Evolutionary conservation across 2,888 invertebrate species (phyloP), one percentile per base, ranked within the genome.

Genomic region (Calliscelio sp.): DNA sequence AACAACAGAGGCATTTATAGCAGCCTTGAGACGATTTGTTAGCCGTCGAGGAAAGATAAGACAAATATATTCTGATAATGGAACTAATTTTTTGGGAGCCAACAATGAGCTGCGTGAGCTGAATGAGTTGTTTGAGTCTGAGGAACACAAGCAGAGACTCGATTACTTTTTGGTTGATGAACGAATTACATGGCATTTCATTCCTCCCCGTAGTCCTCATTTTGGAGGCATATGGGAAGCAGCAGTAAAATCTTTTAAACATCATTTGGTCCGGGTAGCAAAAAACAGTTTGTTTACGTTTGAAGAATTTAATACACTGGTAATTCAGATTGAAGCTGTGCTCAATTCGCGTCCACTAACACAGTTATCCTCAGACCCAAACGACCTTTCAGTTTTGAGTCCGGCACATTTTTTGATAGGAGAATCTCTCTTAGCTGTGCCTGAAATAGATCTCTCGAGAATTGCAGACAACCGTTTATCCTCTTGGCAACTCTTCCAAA

Each of bases 161-260:
- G n/a, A 51, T 11, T 3, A 53, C 4, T 24, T 24, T 53, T 16
- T 28, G 6, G n/a, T n/a, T 25, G 2, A n/a, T n/a, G n/a, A 28
- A n/a, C 18, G 11, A 14, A 57, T 57, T 3, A 1, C 22, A 8
- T 61, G 38, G 59, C n/a, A 61, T 1, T 61, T 61, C 24, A 61
- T 38, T 2, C 61, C 61, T 10, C 61, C 61, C 0, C n/a, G 22
- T n/a, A 6, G 24, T 7, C 61, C 61, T n/a, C 61, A 61, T 61
- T 61, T 61, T 41, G 61, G 61, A n/a, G 61, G 61, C 4, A 38
- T 59, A 14, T 59, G 38, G 35, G 59, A 59, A 38, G 35, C 59
- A 2, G 22, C 35, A 3, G 38, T 59, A 1, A 59, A 35, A 38
- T 38, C 38, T 6, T 59, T 61, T 24, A 61, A 61, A 24, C 16